Conservation (phyloP, 2,797 vertebrate species). For the Spinus pinus region DNA sequence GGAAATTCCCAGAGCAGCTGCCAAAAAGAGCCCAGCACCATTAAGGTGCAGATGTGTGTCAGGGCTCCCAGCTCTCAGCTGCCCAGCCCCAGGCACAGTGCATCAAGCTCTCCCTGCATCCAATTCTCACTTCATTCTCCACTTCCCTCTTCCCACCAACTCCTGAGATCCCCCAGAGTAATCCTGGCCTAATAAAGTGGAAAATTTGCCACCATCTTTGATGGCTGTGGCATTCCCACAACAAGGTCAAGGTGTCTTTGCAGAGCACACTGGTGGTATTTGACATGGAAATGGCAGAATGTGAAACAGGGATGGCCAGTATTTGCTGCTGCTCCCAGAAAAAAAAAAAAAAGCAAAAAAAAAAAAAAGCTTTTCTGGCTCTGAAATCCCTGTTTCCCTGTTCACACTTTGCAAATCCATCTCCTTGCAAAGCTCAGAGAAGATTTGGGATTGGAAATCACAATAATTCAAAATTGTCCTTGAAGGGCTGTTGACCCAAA, state of each 20-base stretch:
- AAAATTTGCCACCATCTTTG: not conserved
- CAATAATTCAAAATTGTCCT: not conserved
- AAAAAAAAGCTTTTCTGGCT: not conserved
- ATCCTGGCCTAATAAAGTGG: not conserved
- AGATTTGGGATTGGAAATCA: not conserved
- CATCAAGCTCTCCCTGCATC: not conserved
- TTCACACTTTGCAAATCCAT: not conserved
- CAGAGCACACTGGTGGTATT: not conserved
- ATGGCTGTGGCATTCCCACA: not conserved
- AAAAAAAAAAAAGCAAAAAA: no score
- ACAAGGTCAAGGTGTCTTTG: not conserved
- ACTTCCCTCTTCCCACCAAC: not conserved
- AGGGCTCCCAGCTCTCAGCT: not conserved
- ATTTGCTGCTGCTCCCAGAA: not conserved
- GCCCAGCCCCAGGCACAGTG: not conserved
- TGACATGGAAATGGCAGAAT: not conserved
- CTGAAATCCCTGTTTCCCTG: not conserved
- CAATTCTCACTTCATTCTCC: not conserved
- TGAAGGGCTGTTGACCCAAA: constrained; percentile 39
- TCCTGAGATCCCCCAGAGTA: not conserved
- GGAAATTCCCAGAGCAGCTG: constrained; percentile 15
- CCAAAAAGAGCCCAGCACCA: not conserved
- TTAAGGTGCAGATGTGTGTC: not conserved
- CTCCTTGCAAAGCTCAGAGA: not conserved
- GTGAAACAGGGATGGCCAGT: not conserved